Conservation (phyloP, 1,140 invertebrate species). For the Helicoverpa armigera region DNA sequence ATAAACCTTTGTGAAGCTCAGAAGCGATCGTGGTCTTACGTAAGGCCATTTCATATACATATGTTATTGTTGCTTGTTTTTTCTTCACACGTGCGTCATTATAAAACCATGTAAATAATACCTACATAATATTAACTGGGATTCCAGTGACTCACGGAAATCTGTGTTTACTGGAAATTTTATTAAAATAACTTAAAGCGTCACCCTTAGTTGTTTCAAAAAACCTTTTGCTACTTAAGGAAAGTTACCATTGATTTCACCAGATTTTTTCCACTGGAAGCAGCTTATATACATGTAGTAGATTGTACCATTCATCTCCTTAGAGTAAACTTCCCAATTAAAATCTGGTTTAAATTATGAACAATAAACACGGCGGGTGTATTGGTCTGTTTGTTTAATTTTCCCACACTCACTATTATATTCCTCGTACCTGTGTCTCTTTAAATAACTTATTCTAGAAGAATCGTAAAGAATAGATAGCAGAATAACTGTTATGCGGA, state of each 20-base stretch:
- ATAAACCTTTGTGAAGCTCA: not conserved
- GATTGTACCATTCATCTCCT: not conserved
- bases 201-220: not conserved
- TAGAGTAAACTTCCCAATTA: conserved; percentile 15
- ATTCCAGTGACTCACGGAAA: not conserved
- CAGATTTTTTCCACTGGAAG: not conserved
- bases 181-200: not conserved
- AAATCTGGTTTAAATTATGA: conserved; percentile 5
- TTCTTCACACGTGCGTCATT: not conserved
- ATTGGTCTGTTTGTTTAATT: not conserved
- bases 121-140: not conserved
- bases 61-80: not conserved
- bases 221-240: not conserved
- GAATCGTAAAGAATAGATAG: no score
- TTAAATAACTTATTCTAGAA: not conserved
- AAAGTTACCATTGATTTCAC: not conserved
- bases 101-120: not conserved
- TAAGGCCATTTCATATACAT: not conserved
- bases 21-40: not conserved
- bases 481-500: no score
- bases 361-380: not conserved
- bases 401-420: not conserved
- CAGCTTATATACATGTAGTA: not conserved
- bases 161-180: not conserved
- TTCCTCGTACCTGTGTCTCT: not conserved